Percentiles rank a stretch among this genome's conserved stretches.
Conservation (phyloP, 2,113 vertebrate genomes). For the Xiphorhynchus elegans region DNA sequence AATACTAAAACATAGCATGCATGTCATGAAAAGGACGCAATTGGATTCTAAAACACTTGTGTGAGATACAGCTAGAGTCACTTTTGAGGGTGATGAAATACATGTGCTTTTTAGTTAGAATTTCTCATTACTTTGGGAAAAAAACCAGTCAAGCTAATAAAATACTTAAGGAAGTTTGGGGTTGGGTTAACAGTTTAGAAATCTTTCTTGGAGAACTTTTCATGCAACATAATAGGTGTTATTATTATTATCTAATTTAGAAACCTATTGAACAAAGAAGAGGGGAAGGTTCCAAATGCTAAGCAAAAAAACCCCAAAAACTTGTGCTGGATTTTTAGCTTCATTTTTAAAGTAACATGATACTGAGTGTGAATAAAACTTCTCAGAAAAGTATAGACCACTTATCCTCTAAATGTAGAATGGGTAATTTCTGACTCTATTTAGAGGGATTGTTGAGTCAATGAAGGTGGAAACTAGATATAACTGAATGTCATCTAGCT, state of each 20-base stretch:
- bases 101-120: neutral
- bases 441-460: neutral
- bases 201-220: neutral
- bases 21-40: neutral
- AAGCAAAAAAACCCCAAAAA: neutral
- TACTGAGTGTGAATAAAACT: neutral
- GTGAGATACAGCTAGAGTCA: neutral
- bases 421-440: neutral
- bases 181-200: neutral
- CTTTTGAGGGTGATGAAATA: neutral
- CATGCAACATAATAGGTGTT: fast-evolving
- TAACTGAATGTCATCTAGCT: neutral
- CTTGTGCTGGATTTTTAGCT: neutral
- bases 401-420: neutral
- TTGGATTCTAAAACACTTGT: neutral
- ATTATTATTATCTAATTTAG: neutral
- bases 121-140: neutral
- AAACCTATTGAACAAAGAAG: neutral
- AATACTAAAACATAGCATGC: neutral
- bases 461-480: neutral
- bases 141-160: neutral
- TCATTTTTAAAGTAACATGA: neutral
- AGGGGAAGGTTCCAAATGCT: neutral
- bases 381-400: fast-evolving
- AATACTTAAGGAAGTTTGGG: neutral